phyloP scores from a whole-genome alignment of 2,888 invertebrate species.

The Mactromeris polynyma region DNA sequence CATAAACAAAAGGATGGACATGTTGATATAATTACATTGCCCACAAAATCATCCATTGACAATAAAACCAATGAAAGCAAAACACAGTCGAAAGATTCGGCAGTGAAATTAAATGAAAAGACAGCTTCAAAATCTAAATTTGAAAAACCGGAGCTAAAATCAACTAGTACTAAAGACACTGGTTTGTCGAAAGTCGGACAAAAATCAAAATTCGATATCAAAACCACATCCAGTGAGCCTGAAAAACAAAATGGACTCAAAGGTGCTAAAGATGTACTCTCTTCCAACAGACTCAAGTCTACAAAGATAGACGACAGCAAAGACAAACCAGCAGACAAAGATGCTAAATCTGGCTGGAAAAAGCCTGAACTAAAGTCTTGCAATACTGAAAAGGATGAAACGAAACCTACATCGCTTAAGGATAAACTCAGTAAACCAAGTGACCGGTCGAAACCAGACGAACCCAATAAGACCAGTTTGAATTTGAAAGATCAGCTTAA shows the following conservation, averaged over 20 bases:
- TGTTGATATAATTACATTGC: constrained; percentile 37
- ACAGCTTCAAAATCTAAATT: constrained; percentile 29
- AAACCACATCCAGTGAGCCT: constrained; percentile 12
- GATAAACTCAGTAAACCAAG: constrained; percentile 21
- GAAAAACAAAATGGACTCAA: constrained; percentile 23
- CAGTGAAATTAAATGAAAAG: constrained; percentile 19
- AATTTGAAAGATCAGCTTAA: constrained; percentile 40
- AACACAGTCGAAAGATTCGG: constrained; percentile 15
- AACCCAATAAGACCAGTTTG: neutral
- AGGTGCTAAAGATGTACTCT: constrained; percentile 19
- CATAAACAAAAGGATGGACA: constrained; percentile 55
- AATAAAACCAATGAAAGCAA: neutral
- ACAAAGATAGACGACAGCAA: constrained; percentile 11
- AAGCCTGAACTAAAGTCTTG: neutral
- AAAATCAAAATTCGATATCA: constrained; percentile 19
- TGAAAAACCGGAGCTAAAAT: constrained; percentile 27
- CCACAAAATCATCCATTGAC: neutral
- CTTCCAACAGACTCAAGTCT: constrained; percentile 12
- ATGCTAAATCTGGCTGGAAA: neutral
- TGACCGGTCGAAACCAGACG: constrained; percentile 15
- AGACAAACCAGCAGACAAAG: neutral
- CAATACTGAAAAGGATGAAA: constrained; percentile 14
- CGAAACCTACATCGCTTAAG: neutral
- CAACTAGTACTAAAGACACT: neutral
- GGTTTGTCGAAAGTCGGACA: neutral